Base-by-base conservation (phyloP, 1,140 invertebrate genomes). In the Anadara kagoshimensis region DNA sequence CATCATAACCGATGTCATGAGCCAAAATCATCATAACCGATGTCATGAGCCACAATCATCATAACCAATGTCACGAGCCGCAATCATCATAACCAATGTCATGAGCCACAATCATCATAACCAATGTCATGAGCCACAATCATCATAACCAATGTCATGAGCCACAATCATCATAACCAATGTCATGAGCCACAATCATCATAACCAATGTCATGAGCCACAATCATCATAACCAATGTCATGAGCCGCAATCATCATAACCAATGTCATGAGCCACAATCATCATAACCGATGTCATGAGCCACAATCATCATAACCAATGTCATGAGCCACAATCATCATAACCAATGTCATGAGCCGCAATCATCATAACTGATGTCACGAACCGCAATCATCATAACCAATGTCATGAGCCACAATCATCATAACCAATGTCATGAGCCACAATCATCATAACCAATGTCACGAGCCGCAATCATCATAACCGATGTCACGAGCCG, bases 111-210 rank as follows among this genome's bases (percentile, higher is more conserved):
- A 20, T 53, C 45, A n/a, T 8, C 45, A 14, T 51, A n/a, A 75
- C 20, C 18, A 61, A 20, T 65, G 43, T 18, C 29, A 69, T 16
- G 67, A 26, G 14, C 45, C 36, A 20, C 47, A 53, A 20, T 53
- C 45, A n/a, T 8, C 45, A 14, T 51, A n/a, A 75, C 20, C 18
- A 61, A 20, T 65, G 43, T 18, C 29, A 69, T 16, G 67, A 26
- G 14, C 45, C 36, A 20, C 47, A 53, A 20, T 53, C 45, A n/a
- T 8, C 45, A 14, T 51, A n/a, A 75, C 20, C 18, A 61, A 20
- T 65, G 43, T 18, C 29, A 69, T 16, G 67, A 26, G 14, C 45
- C 36, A 20, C 47, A 53, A 20, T 53, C 45, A n/a, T 8, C 45
- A 14, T 51, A n/a, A 75, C 20, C 18, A 61, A 20, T 65, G 43